These are phyloP conservation scores for Nerophis lumbriciformis DNA, from an alignment of 2,113 vertebrate species.

Conservation along the genomic window DNA sequence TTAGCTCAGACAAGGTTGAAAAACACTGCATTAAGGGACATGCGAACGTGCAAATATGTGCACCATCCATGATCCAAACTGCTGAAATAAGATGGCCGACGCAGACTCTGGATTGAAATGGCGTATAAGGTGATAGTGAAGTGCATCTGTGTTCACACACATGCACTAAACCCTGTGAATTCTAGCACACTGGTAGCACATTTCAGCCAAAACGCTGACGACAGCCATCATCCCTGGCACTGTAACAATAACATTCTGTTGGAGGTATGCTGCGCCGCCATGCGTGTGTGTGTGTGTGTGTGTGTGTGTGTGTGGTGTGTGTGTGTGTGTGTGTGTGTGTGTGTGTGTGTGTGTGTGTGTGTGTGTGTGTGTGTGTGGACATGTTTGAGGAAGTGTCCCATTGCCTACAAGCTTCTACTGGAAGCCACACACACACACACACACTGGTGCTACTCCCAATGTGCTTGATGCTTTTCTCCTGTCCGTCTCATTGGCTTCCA, in stretches of 20 bases:
- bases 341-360: background rate
- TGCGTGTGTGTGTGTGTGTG: slow-evolving; percentile 3
- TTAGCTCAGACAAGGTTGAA: too few relatives aligned
- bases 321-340: slow-evolving; percentile 1
- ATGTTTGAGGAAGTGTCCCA: slow-evolving; percentile 32
- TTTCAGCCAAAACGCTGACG: slow-evolving; percentile 55
- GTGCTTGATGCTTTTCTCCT: slow-evolving; percentile 54
- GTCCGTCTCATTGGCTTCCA: slow-evolving; percentile 66
- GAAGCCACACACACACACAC: slow-evolving; percentile 28
- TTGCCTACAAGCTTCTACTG: slow-evolving; percentile 34
- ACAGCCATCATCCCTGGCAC: slow-evolving; percentile 30
- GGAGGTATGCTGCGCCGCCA: slow-evolving; percentile 18
- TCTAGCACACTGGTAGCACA: slow-evolving; percentile 52
- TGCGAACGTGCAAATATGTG: too few relatives aligned
- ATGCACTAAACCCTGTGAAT: slow-evolving; percentile 55
- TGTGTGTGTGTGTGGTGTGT: too few relatives aligned
- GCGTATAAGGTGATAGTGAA: slow-evolving; percentile 20
- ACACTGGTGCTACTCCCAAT: slow-evolving; percentile 21
- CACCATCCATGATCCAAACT: too few relatives aligned
- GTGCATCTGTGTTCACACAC: slow-evolving; percentile 28
- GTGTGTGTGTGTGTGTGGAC: slow-evolving; percentile 6
- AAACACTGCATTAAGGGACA: too few relatives aligned
- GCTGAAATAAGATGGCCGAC: too few relatives aligned
- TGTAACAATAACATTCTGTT: slow-evolving; percentile 39
- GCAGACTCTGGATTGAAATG: too few relatives aligned